These are phyloP conservation scores for Eutrigla gurnardus DNA, from an alignment of 2,797 vertebrate genomes.

Conservation along the genomic window DNA sequence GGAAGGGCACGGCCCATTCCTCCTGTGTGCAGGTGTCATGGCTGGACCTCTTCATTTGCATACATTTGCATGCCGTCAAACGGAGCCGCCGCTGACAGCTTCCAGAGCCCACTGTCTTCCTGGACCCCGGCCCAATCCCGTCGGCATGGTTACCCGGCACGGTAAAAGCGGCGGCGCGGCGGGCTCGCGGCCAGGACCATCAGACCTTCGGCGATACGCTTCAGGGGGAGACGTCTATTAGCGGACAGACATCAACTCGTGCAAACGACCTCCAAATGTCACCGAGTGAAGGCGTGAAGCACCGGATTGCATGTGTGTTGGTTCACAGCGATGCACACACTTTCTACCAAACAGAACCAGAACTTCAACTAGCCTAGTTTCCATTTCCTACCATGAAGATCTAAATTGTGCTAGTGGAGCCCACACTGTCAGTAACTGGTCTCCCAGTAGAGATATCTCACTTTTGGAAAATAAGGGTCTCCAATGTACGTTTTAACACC, in stretches of 20 bases:
- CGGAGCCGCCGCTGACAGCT: conserved; percentile 89
- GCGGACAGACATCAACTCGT: conserved; percentile 75
- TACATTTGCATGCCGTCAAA: conserved; percentile 99
- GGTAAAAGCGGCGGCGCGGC: conserved; percentile 44
- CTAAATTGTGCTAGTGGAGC: neutral
- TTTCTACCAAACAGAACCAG: neutral
- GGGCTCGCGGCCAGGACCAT: conserved; percentile 79
- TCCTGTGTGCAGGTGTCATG: conserved; percentile 85
- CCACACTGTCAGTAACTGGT: neutral
- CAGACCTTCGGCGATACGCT: conserved; percentile 83
- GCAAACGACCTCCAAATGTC: conserved; percentile 76
- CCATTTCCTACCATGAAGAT: neutral
- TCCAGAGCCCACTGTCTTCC: conserved; percentile 89
- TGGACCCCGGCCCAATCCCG: conserved; percentile 93
- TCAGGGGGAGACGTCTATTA: conserved; percentile 69
- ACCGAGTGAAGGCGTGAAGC: conserved; percentile 27
- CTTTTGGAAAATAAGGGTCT: too few relatives aligned
- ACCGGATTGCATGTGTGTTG: neutral
- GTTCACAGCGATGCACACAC: neutral
- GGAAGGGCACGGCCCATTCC: conserved; percentile 85
- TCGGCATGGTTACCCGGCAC: conserved; percentile 78
- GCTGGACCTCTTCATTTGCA: conserved; percentile 92
- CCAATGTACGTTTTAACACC: too few relatives aligned
- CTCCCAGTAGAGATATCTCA: too few relatives aligned
- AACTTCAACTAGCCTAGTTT: neutral